phyloP scores from a whole-genome alignment of 2,113 vertebrate genomes.

The Erythrocercus mccallii region DNA sequence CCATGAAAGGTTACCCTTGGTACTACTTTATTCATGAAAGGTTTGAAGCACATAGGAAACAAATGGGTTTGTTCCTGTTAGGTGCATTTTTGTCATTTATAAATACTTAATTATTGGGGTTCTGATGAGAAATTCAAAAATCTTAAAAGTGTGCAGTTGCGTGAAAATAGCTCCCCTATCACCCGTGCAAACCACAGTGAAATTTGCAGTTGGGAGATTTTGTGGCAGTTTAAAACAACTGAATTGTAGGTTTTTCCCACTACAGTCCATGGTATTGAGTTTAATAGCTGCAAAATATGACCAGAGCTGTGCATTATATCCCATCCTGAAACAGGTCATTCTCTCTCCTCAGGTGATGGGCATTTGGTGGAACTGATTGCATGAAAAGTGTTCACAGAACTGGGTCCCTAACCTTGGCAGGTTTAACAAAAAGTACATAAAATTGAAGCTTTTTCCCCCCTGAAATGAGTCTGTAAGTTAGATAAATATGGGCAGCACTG shows the following conservation, averaged over 20 bases:
- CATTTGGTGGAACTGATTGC: slow-evolving; percentile 47
- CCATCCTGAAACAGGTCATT: not conserved
- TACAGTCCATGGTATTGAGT: not conserved
- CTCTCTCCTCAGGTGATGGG: not conserved
- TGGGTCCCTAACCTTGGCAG: not conserved
- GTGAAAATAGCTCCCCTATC: not conserved
- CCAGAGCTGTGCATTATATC: not conserved
- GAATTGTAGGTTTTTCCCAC: not conserved
- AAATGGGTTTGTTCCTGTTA: not conserved
- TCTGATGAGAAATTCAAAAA: not conserved
- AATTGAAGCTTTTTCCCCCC: not conserved
- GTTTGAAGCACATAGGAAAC: slow-evolving; percentile 8
- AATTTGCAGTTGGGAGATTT: not conserved
- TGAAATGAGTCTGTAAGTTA: slow-evolving; percentile 47
- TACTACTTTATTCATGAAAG: slow-evolving; percentile 41
- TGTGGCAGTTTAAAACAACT: slow-evolving; percentile 28
- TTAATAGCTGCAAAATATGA: slow-evolving; percentile 24
- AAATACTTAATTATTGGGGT: slow-evolving; percentile 40
- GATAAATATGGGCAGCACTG: slow-evolving; percentile 43
- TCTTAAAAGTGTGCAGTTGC: not conserved
- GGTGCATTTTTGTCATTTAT: not conserved
- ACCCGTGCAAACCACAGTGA: not conserved
- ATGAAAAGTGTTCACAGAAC: slow-evolving; percentile 17
- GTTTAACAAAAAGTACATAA: slow-evolving; percentile 6
- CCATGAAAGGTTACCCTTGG: slow-evolving; percentile 54